These are phyloP conservation scores for Centruroides sculpturatus DNA, from an alignment of 1,140 invertebrate genomes.

Conservation along the genomic window DNA sequence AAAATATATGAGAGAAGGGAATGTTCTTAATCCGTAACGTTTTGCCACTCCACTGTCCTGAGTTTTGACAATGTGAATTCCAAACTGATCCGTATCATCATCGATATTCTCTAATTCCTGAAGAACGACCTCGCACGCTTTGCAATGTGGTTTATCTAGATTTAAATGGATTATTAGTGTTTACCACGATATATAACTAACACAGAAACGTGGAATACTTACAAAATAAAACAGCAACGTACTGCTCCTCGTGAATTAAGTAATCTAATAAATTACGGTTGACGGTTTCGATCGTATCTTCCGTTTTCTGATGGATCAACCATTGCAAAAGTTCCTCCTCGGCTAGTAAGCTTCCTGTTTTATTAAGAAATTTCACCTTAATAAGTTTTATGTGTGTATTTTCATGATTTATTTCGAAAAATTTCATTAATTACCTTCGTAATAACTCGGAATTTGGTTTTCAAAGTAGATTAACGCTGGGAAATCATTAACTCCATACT, in stretches of 20 bases:
- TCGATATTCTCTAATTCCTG: conserved; percentile 80
- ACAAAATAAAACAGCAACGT: conserved; percentile 85
- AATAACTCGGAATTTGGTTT: conserved; percentile 69
- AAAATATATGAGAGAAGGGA: conserved; percentile 83
- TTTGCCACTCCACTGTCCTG: conserved; percentile 61
- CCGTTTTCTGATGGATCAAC: conserved; percentile 81
- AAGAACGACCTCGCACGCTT: conserved; percentile 79
- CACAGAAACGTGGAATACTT: conserved; percentile 37
- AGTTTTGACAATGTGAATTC: conserved; percentile 89
- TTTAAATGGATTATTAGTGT: conserved; percentile 5
- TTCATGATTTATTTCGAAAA: conserved; percentile 48
- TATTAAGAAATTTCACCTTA: conserved; percentile 28
- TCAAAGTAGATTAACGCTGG: conserved; percentile 85
- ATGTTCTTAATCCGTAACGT: conserved; percentile 85
- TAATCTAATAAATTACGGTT: conserved; percentile 78
- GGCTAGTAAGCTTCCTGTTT: conserved; percentile 73
- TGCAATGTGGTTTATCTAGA: conserved; percentile 76
- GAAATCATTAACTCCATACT: conserved; percentile 74
- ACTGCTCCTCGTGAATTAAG: conserved; percentile 79
- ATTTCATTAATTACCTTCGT: conserved; percentile 47
- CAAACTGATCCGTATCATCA: conserved; percentile 82
- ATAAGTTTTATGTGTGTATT: conserved; percentile 45
- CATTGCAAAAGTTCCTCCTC: conserved; percentile 89
- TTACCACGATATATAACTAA: no score
- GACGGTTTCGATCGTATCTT: conserved; percentile 83